A percentile compares a stretch with the other conserved stretches of the same genome.
Conservation (phyloP, 1,140 invertebrate species). For the Penaeus indicus region DNA sequence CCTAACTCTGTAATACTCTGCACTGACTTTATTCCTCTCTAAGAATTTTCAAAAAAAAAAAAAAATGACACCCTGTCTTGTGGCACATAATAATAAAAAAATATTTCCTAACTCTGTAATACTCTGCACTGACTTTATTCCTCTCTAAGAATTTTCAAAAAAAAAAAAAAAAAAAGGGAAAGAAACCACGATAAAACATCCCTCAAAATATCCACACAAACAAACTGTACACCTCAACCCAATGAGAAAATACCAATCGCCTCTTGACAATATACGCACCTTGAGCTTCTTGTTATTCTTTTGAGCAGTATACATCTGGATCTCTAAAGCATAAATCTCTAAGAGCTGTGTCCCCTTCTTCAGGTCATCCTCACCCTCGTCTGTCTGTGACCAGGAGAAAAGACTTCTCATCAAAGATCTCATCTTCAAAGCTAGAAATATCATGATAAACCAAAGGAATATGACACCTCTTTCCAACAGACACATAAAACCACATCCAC, state of each 20-base stretch:
- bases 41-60: too few relatives aligned
- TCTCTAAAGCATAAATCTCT: constrained; percentile 99
- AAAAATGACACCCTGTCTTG: too few relatives aligned
- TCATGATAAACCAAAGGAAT: too few relatives aligned
- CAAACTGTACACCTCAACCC: neutral
- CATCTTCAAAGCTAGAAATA: neutral
- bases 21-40: too few relatives aligned
- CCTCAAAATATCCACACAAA: neutral
- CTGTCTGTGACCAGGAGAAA: constrained; percentile 78
- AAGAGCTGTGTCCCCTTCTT: constrained; percentile 98
- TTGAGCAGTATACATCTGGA: constrained; percentile 99
- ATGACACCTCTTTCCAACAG: neutral
- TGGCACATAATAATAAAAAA: too few relatives aligned
- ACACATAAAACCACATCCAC: neutral
- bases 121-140: too few relatives aligned
- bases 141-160: too few relatives aligned
- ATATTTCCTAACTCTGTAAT: too few relatives aligned
- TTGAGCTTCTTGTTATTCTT: constrained; percentile 99
- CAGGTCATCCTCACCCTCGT: constrained; percentile 99
- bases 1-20: too few relatives aligned
- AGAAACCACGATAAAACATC: constrained; percentile 30
- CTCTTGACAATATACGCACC: constrained; percentile 67
- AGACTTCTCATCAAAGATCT: neutral
- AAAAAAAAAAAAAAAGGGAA: neutral
- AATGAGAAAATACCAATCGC: neutral